Evolutionary conservation across 2,888 invertebrate species (phyloP).

Genomic region (Platypus cylindrus): DNA sequence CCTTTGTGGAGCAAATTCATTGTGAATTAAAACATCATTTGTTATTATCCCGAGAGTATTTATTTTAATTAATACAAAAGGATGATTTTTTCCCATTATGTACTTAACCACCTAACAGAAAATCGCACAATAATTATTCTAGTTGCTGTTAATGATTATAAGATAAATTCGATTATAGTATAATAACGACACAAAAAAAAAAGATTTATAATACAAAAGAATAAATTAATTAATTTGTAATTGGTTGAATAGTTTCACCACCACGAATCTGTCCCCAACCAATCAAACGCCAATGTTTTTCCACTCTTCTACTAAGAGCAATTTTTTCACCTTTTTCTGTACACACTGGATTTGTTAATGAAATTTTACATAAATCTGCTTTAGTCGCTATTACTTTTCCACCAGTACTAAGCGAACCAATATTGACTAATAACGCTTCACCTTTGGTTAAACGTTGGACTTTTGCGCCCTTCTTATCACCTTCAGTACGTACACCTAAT

Average conservation of each 20-base stretch:
- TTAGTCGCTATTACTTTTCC: conserved; percentile 90
- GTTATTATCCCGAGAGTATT: too few species aligned
- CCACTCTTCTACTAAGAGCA: conserved; percentile 95
- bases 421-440: conserved; percentile 93
- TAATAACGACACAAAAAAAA: too few species aligned
- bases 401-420: conserved; percentile 96
- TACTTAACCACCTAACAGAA: too few species aligned
- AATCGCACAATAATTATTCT: too few species aligned
- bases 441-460: conserved; percentile 84
- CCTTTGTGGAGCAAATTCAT: too few species aligned
- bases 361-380: conserved; percentile 94
- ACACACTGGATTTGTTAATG: conserved; percentile 94
- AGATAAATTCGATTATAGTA: too few species aligned
- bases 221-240: conserved; percentile 20
- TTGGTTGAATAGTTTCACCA: conserved; percentile 88
- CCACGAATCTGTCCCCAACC: conserved; percentile 99
- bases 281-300: conserved; percentile 99
- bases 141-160: too few species aligned
- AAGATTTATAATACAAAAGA: too few species aligned
- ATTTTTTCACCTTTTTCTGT: conserved; percentile 98
- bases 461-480: conserved; percentile 97
- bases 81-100: too few species aligned
- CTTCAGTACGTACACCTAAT: conserved; percentile 95
- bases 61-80: too few species aligned
- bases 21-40: too few species aligned